phyloP scores from a whole-genome alignment of 64 coral and sea anemone species.

The Pocillopora verrucosa region DNA sequence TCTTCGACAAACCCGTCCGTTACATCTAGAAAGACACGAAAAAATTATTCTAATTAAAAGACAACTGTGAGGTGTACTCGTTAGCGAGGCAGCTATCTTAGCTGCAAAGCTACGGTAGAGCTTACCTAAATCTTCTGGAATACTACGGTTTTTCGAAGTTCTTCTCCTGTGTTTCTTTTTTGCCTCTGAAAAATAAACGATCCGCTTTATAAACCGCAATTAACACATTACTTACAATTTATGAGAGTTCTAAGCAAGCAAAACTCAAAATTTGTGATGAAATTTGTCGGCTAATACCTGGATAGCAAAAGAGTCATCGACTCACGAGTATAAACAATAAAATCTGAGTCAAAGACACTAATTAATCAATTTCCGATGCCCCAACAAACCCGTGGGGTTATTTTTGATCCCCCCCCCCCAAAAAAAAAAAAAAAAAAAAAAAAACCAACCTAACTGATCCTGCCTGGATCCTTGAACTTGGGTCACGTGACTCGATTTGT shows the following conservation, averaged over 20 bases:
- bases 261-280: not conserved
- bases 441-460: constrained; percentile 46
- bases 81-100: not conserved
- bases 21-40: not conserved
- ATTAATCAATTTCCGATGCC: too few relatives aligned
- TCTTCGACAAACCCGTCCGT: constrained; percentile 7
- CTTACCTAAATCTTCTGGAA: constrained; percentile 41
- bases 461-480: constrained; percentile 60
- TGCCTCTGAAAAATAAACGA: constrained; percentile 7
- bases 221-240: not conserved
- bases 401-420: too few relatives aligned
- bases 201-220: too few relatives aligned
- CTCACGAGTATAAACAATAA: too few relatives aligned
- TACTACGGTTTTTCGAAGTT: constrained; percentile 22
- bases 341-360: too few relatives aligned
- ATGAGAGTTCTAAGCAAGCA: not conserved
- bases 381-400: too few relatives aligned
- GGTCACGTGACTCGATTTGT: constrained; percentile 52
- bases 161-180: constrained; percentile 16
- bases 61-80: not conserved
- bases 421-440: not conserved
- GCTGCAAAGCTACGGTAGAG: not conserved
- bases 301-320: too few relatives aligned
- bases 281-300: not conserved
- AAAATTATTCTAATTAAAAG: not conserved